These are phyloP conservation scores for Odontophorus gujanensis DNA, from an alignment of 2,113 vertebrate species.

Conservation along the genomic window DNA sequence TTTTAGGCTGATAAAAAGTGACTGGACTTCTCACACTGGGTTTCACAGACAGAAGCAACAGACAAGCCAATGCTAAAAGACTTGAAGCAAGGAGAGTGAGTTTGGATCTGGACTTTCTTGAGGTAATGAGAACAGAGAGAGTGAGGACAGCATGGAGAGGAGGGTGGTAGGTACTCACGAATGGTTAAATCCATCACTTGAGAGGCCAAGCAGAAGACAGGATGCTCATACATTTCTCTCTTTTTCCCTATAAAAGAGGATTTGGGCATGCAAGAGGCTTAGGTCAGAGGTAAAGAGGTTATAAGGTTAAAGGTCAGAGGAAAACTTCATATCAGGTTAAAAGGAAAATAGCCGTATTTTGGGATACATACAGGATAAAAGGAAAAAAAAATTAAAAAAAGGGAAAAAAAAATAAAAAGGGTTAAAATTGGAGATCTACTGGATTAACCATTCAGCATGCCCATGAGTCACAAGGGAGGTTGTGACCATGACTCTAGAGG, in stretches of 20 bases:
- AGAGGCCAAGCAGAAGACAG: conserved; percentile 99
- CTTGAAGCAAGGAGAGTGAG: conserved; percentile 85
- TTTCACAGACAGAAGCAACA: conserved; percentile 90
- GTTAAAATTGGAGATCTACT: conserved; percentile 77
- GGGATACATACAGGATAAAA: conserved; percentile 81
- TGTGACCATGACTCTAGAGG: conserved; percentile 83
- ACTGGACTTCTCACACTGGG: conserved; percentile 89
- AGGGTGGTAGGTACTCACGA: conserved; percentile 99
- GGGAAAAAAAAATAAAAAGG: conserved; percentile 61
- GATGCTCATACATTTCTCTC: conserved; percentile 99
- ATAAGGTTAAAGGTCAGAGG: conserved; percentile 89
- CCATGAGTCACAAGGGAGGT: conserved; percentile 84
- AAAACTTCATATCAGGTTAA: conserved; percentile 88
- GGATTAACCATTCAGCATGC: conserved; percentile 94
- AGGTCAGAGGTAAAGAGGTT: conserved; percentile 95
- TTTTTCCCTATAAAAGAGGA: conserved; percentile 99
- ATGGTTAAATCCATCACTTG: conserved; percentile 99
- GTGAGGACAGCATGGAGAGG: conserved; percentile 86
- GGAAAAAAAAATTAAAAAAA: conserved; percentile 61
- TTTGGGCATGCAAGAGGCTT: conserved; percentile 97
- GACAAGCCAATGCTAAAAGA: conserved; percentile 87
- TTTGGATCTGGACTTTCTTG: conserved; percentile 84
- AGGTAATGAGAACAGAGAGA: conserved; percentile 83
- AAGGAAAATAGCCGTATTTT: conserved; percentile 84
- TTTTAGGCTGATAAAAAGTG: conserved; percentile 85